Evolutionary conservation across 2,888 invertebrate species (phyloP), one percentile per base, ranked within the genome.

Genomic region (Rambutsinella grinnellia): DNA sequence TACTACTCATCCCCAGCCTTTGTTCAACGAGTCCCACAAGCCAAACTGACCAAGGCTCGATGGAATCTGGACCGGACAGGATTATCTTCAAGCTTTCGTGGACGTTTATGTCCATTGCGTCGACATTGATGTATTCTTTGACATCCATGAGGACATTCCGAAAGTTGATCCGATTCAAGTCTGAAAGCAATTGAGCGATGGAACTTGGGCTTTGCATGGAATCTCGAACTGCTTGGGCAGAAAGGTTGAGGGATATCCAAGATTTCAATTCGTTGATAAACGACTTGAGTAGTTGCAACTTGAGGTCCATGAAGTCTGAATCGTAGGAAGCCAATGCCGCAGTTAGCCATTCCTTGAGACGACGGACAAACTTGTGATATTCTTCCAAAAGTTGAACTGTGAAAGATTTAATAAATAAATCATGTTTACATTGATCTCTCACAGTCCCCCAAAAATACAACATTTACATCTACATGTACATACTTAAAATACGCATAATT

Each of bases 81-180:
- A 72, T 72, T 2, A 65, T 46, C 27, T 72, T 72, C 66, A 72
- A 46, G 26, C 72, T 72, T 36, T 72, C 72, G 46, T 72, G 72
- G 0, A 72, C 72, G 28, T 72, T 72, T 13, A 72, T 65, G 36
- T 72, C 72, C 72, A 72, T 72, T 17, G 65, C 72, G 19, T 72
- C 72, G 13, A 72, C 72, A 15, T 60, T 72, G 17, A 72, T 66
- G 28, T 66, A 72, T 28, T 74, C 74, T 13, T 46, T 44, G 87
- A 93, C 93, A 89, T 95, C 89, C 81, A 89, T 91, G 87, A 91
- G 96, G 15, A 99, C 97, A 88, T 97, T 97, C 86, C 95, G 94
- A 88, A 99, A 98, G 88, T 99, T 99, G 51, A 99, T 97, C 82
- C 97, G 93, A 89, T 96, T 97, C 84, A 99, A 90, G 88, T 99